Base-by-base conservation (phyloP, 2,888 invertebrate genomes). In the Pterostichus niger region DNA sequence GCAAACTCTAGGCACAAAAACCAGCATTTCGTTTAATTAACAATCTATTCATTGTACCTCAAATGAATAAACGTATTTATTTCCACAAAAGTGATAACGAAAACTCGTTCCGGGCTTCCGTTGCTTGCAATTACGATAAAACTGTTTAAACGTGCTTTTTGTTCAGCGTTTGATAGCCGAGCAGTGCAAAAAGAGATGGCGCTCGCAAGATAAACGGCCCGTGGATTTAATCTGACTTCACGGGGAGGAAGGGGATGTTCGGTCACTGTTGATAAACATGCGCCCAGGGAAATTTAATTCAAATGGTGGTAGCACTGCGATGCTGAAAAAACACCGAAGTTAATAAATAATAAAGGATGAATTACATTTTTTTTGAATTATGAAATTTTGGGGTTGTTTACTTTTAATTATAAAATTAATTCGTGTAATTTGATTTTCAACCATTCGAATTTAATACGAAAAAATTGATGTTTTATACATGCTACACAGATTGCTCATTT, bases 61-160 rank as follows among this genome's bases (percentile, higher is more conserved):
- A 77, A 77, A 79, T 79, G 79, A 79, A 79, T 79, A 79, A 49
- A 33, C n/a, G 79, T 64, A 79, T 79, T 78, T 78, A 78, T 78
- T 79, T 35, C 11, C 49, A 49, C 13, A n/a, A 56, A 35, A 68
- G 79, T 79, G 79, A 79, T 79, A 79, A 79, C 79, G 49, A 61
- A 79, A 78, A 56, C 59, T 78, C 78, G 59, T 73, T 73, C 64
- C 64, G 7, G 17, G 10, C 2, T 35, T 59, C 64, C 75, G 75
- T 75, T 35, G 31, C 40, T 35, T 17, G 75, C 77, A 77, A 77
- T 77, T 77, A 77, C 77, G 77, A 77, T 77, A 77, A 77, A 77
- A 77, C 56, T 56, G 56, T 77, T 77, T 56, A 77, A 68, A 77
- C 56, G 77, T 75, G 77, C 35, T 77, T 77, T 77, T 77, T 77